These are phyloP conservation scores for Danaus melanippus DNA, from an alignment of 1,140 invertebrate genomes.

Conservation along the genomic window DNA sequence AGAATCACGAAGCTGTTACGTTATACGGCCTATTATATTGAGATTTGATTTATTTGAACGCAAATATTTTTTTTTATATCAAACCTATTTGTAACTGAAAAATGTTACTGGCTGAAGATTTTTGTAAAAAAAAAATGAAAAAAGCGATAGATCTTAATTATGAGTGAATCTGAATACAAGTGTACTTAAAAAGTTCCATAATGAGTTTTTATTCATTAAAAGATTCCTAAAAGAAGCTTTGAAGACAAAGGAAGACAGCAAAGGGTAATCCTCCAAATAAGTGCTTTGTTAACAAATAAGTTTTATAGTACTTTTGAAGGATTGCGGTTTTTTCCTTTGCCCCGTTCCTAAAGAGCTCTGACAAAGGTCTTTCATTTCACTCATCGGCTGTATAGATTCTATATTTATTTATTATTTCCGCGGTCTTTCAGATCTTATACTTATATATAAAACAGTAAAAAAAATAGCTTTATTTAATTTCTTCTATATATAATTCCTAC, in stretches of 20 bases:
- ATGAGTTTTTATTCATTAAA: conserved; percentile 8
- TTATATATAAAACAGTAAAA: too few species aligned
- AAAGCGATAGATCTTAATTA: too few species aligned
- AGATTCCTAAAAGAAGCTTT: conserved; percentile 11
- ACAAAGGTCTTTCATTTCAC: too few species aligned
- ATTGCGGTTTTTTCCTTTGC: conserved; percentile 49
- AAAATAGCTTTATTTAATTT: too few species aligned
- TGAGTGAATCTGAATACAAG: too few species aligned
- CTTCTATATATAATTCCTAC: too few species aligned
- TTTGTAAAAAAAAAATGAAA: too few species aligned
- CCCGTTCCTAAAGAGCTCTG: background rate
- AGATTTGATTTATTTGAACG: background rate
- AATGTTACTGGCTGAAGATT: conserved; percentile 1
- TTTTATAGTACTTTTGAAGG: conserved; percentile 52
- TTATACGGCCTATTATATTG: background rate
- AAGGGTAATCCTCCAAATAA: conserved; percentile 42
- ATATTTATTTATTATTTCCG: too few species aligned
- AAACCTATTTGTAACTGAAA: conserved; percentile 9
- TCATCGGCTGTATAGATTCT: too few species aligned
- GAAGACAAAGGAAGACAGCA: conserved; percentile 32
- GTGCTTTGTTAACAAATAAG: conserved; percentile 49
- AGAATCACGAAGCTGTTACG: background rate
- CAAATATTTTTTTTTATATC: background rate
- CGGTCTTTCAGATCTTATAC: too few species aligned
- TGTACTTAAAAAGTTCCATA: conserved; percentile 10